Evolutionary conservation across 2,888 invertebrate genomes (phyloP).

Genomic region (Microctonus brassicae): DNA sequence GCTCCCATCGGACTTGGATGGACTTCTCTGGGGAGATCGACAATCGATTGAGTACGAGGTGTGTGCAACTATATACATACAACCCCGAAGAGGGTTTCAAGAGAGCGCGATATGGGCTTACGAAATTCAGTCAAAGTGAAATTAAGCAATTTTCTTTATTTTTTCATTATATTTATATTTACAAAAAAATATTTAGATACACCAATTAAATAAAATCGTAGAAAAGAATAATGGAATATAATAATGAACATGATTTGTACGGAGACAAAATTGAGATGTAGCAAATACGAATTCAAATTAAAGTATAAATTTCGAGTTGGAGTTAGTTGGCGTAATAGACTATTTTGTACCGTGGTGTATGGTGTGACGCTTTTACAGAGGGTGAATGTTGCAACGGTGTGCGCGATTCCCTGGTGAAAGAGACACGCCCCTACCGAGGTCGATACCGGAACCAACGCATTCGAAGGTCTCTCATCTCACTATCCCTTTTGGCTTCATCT

Average conservation of each 20-base stretch:
- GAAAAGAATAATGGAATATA: no score
- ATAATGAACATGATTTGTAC: no score
- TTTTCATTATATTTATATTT: background rate
- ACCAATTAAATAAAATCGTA: conserved; percentile 51
- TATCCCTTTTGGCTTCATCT: conserved; percentile 7
- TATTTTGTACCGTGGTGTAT: conserved; percentile 37
- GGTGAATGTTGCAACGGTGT: conserved; percentile 53
- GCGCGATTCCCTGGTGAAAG: conserved; percentile 55
- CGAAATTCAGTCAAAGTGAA: background rate
- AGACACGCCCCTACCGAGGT: conserved; percentile 63
- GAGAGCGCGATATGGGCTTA: background rate
- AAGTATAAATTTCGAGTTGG: no score
- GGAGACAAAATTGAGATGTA: no score
- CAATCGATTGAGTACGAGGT: background rate
- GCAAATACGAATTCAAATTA: no score
- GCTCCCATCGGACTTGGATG: conserved; percentile 19
- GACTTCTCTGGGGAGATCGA: conserved; percentile 20
- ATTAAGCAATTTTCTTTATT: background rate
- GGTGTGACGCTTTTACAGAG: conserved; percentile 32
- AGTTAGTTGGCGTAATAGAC: no score
- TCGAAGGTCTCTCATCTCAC: conserved; percentile 43
- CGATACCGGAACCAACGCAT: conserved; percentile 62
- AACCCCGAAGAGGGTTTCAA: conserved; percentile 15
- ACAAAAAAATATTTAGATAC: background rate
- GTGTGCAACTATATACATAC: no score